These are phyloP conservation scores for Stratiomys singularior DNA, from an alignment of 2,888 invertebrate species.

Conservation along the genomic window DNA sequence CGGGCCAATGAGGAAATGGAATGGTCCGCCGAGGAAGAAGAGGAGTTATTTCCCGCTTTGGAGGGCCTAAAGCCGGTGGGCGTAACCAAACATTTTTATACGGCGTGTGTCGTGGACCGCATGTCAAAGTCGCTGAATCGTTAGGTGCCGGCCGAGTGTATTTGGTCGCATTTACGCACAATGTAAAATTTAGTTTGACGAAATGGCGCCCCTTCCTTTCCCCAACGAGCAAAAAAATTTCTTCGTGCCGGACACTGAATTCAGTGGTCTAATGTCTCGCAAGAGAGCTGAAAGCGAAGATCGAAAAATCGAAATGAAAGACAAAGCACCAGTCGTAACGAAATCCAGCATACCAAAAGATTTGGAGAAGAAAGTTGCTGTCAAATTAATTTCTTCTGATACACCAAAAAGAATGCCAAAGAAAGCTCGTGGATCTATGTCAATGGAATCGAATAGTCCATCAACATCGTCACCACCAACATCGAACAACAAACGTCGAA, in stretches of 20 bases:
- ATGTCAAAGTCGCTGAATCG: slow-evolving; percentile 70
- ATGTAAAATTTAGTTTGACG: slow-evolving; percentile 75
- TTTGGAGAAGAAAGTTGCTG: slow-evolving; percentile 60
- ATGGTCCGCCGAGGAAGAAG: slow-evolving; percentile 65
- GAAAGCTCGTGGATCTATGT: slow-evolving; percentile 65
- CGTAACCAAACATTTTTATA: slow-evolving; percentile 72
- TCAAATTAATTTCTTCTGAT: slow-evolving; percentile 57
- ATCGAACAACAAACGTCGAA: slow-evolving; percentile 61
- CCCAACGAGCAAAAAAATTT: slow-evolving; percentile 71
- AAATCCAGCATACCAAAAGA: slow-evolving; percentile 58
- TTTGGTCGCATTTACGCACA: slow-evolving; percentile 73
- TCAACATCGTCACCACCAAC: slow-evolving; percentile 65
- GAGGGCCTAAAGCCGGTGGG: slow-evolving; percentile 76
- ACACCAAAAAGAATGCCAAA: slow-evolving; percentile 63
- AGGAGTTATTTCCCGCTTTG: slow-evolving; percentile 73
- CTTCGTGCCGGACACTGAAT: slow-evolving; percentile 69
- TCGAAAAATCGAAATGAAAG: slow-evolving; percentile 54
- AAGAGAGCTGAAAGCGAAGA: slow-evolving; percentile 58
- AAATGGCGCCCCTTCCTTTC: slow-evolving; percentile 70
- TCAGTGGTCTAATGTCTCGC: slow-evolving; percentile 60
- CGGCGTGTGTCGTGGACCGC: slow-evolving; percentile 74
- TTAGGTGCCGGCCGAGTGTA: slow-evolving; percentile 70
- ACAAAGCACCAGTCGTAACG: slow-evolving; percentile 48
- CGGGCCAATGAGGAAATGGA: slow-evolving; percentile 54
- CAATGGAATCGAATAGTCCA: slow-evolving; percentile 64